Evolutionary conservation across 2,888 invertebrate species (phyloP).

Genomic region (Dryocosmus kuriphilus): DNA sequence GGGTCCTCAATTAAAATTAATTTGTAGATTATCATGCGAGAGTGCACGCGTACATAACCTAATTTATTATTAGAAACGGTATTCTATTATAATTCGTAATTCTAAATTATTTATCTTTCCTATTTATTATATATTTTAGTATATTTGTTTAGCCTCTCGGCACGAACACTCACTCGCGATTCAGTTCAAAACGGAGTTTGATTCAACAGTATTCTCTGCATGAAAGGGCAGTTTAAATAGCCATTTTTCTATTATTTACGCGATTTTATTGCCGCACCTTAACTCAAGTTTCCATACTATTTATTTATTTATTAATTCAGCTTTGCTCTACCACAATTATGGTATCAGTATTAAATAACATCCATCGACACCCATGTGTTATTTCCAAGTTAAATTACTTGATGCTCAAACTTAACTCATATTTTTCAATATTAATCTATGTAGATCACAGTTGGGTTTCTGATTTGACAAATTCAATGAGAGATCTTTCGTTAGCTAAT

Average conservation of each 20-base stretch:
- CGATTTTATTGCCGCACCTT: not conserved
- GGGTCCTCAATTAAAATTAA: conserved; percentile 23
- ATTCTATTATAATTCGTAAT: conserved; percentile 17
- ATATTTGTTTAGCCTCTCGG: not conserved
- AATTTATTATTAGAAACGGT: conserved; percentile 28
- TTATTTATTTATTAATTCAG: conserved; percentile 34
- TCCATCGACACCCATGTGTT: conserved; percentile 26
- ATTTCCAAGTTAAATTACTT: not conserved
- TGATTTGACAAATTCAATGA: not conserved
- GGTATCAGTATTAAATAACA: conserved; percentile 38
- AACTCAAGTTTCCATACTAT: conserved; percentile 23
- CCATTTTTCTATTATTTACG: not conserved
- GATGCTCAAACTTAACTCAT: not conserved
- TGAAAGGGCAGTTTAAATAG: not conserved
- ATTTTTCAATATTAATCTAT: too few species aligned
- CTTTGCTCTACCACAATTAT: conserved; percentile 30
- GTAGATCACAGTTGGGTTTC: not conserved
- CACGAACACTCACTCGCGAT: conserved; percentile 8
- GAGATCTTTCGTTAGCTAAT: too few species aligned
- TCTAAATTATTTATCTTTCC: conserved; percentile 36
- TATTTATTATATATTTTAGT: conserved; percentile 26
- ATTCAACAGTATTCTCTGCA: not conserved
- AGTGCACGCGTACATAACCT: conserved; percentile 10
- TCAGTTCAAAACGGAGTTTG: not conserved
- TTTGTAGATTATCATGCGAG: conserved; percentile 17